These are phyloP conservation scores for Deroptyus accipitrinus DNA, from an alignment of 2,113 vertebrate species.

Conservation along the genomic window DNA sequence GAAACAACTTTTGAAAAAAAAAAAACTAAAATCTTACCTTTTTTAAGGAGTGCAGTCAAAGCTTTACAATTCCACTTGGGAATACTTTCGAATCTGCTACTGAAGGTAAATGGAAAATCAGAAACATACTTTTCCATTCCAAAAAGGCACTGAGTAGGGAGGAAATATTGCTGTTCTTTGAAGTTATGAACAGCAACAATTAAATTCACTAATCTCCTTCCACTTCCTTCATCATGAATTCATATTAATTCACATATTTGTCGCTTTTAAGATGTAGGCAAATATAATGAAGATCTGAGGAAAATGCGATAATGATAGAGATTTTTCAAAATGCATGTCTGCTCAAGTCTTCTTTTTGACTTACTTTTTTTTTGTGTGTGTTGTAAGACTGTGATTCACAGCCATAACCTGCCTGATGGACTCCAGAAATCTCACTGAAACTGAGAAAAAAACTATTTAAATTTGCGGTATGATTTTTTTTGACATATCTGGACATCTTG, in stretches of 20 bases:
- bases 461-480: not conserved
- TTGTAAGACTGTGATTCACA: not conserved
- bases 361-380: not conserved
- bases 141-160: not conserved
- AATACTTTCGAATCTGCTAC: slow-evolving; percentile 3
- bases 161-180: not conserved
- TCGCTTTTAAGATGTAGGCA: not conserved
- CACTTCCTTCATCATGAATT: not conserved
- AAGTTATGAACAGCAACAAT: not conserved
- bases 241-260: not conserved
- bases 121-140: slow-evolving; percentile 32
- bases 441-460: not conserved
- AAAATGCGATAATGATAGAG: not conserved
- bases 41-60: not conserved
- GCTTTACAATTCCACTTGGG: slow-evolving; percentile 46
- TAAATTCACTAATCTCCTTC: not conserved
- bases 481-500: not conserved
- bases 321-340: not conserved
- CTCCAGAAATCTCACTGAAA: not conserved
- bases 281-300: not conserved
- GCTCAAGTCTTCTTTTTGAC: not conserved
- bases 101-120: slow-evolving; percentile 60
- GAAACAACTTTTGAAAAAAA: not conserved
- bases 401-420: not conserved
- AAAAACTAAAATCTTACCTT: not conserved